These are phyloP conservation scores for Pegea sp. DNA, from an alignment of 23 tunicate species.

Conservation along the genomic window DNA sequence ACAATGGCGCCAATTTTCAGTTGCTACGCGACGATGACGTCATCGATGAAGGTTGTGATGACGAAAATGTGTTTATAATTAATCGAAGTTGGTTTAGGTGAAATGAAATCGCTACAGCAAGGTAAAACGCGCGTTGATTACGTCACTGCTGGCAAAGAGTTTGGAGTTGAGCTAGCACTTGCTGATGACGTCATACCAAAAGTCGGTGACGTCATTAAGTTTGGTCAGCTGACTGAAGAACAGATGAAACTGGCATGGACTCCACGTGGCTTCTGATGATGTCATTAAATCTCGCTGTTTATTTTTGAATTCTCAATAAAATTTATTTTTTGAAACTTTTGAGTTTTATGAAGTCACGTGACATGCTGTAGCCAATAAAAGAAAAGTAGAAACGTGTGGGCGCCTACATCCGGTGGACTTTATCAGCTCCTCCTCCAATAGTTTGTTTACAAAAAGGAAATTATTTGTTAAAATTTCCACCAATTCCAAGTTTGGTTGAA, in stretches of 20 bases:
- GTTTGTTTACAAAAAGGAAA: no score
- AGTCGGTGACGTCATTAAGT: slow-evolving; percentile 35
- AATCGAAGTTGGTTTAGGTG: slow-evolving; percentile 7
- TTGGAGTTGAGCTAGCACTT: slow-evolving; percentile 24
- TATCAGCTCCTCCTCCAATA: no score
- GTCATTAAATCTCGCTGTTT: background rate
- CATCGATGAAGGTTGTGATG: slow-evolving; percentile 20
- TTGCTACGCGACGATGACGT: slow-evolving; percentile 12
- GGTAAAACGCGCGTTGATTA: background rate
- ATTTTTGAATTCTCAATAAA: background rate
- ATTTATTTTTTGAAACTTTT: background rate
- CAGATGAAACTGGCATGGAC: slow-evolving; percentile 11
- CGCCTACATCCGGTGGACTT: background rate
- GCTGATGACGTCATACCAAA: slow-evolving; percentile 5
- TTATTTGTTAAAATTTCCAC: no score
- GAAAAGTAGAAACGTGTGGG: background rate
- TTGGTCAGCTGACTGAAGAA: slow-evolving; percentile 1
- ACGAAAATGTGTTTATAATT: background rate
- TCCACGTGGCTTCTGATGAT: slow-evolving; percentile 66
- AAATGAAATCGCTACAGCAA: slow-evolving; percentile 14
- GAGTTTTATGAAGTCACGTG: slow-evolving; percentile 1
- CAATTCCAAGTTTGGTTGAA: no score
- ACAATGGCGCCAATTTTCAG: background rate
- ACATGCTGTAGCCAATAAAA: background rate
- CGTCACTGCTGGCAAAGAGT: slow-evolving; percentile 25